phyloP scores from a whole-genome alignment of 2,797 vertebrate genomes.

The Nannoperca australis region DNA sequence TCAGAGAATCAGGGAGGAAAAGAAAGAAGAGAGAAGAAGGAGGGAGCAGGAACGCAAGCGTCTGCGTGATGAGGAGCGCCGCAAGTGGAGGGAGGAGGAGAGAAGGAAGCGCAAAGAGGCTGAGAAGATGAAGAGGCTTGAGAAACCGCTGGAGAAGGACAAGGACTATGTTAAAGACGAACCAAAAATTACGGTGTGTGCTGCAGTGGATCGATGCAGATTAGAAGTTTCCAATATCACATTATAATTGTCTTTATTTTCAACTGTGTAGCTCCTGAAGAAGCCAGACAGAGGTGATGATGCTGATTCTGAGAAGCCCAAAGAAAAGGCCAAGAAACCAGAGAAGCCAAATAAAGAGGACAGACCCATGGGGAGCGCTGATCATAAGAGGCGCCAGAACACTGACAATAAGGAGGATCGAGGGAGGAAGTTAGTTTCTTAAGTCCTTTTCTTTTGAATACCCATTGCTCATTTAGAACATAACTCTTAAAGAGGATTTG shows the following conservation, averaged over 20 bases:
- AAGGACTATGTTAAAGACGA: conserved; percentile 94
- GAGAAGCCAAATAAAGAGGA: conserved; percentile 93
- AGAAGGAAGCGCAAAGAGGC: conserved; percentile 95
- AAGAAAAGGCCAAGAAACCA: conserved; percentile 92
- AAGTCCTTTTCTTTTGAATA: background rate
- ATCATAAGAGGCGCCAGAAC: conserved; percentile 89
- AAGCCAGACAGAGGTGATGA: conserved; percentile 94
- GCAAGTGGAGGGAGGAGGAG: conserved; percentile 98
- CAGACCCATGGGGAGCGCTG: conserved; percentile 78
- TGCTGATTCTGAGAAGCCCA: conserved; percentile 90
- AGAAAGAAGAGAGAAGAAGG: conserved; percentile 95
- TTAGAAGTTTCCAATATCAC: background rate
- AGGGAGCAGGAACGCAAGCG: conserved; percentile 97
- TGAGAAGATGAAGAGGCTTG: conserved; percentile 93
- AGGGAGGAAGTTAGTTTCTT: conserved; percentile 87
- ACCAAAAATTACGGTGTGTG: conserved; percentile 96
- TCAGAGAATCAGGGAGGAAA: conserved; percentile 96
- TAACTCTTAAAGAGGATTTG: background rate
- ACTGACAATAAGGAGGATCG: conserved; percentile 92
- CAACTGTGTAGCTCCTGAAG: conserved; percentile 91
- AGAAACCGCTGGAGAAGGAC: conserved; percentile 91
- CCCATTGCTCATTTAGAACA: background rate
- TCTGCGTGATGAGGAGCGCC: conserved; percentile 95
- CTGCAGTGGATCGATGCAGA: background rate
- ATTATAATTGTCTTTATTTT: conserved; percentile 39